These are phyloP conservation scores for Cordilura impudica DNA, from an alignment of 2,888 invertebrate species.

Conservation along the genomic window DNA sequence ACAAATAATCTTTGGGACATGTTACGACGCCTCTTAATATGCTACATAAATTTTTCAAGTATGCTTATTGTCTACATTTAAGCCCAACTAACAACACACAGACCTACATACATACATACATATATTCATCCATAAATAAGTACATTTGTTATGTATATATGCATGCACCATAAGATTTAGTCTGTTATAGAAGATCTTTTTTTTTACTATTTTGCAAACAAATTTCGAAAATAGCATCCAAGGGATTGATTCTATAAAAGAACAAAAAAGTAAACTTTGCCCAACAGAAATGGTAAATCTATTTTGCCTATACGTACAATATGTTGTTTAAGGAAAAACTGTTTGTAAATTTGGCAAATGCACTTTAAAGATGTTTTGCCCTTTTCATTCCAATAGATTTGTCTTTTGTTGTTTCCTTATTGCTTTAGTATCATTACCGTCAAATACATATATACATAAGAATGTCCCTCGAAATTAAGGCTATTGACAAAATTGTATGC, in stretches of 20 bases:
- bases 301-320: neutral
- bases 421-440: constrained; percentile 15
- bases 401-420: constrained; percentile 16
- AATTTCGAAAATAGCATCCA: neutral
- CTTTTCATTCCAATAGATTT: constrained; percentile 31
- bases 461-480: too few species aligned
- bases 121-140: neutral
- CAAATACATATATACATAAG: neutral
- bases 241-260: constrained; percentile 44
- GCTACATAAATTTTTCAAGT: constrained; percentile 61
- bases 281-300: constrained; percentile 17
- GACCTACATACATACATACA: neutral
- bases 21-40: constrained; percentile 60
- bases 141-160: constrained; percentile 10
- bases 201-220: neutral
- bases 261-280: constrained; percentile 17
- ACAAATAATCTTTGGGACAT: constrained; percentile 58
- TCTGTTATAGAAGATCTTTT: neutral
- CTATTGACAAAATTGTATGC: too few species aligned
- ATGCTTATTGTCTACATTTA: constrained; percentile 69
- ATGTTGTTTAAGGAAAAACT: constrained; percentile 15
- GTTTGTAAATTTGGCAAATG: constrained; percentile 57
- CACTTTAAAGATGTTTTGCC: constrained; percentile 49
- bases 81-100: constrained; percentile 46
- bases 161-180: constrained; percentile 21